Base-by-base conservation (phyloP, 2,888 invertebrate genomes). In the Dyspetes luteomarginatus region DNA sequence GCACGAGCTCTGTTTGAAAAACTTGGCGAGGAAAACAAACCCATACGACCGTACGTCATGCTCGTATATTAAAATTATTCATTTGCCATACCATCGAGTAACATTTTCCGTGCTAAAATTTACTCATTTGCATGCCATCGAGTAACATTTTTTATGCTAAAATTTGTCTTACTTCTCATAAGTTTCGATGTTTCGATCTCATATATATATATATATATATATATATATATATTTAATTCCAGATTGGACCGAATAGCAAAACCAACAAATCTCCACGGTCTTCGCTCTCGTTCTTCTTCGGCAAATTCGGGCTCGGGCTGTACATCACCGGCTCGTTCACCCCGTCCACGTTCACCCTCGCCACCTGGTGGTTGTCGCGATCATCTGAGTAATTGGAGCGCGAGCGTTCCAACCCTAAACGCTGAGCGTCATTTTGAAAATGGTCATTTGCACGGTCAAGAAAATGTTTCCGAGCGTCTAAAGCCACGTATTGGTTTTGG, bases 1-100 rank as follows among this genome's bases (percentile, higher is more conserved):
- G 98, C 98, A 1, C 94, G 97, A 82, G 98, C 98, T 50, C 94
- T 98, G 74, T 98, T 98, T 92, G 98, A 98, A 92, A 97, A 97
- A 90, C 93, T 98, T 83, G 96, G 97, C 86, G 94, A 96, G 92
- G 95, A 96, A 91, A 94, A 95, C 92, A 94, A 94, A 85, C 93
- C 94, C 26, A 89, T 86, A 83, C 87, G 84, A 84, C 90, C 87
- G 91, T 90, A 86, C 90, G 90, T 86, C 62, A 36, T 26, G 30
- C 9, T 28, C 15, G 3, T 15, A 17, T 24, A 3, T 7, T 26
- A 15, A 64, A 24, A 24, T 24, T 28, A 15, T 43, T 36, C 55
- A n/a, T n/a, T n/a, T n/a, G n/a, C n/a, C n/a, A n/a, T n/a, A n/a
- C n/a, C n/a, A n/a, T n/a, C n/a, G n/a, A n/a, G n/a, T n/a, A n/a